Evolutionary conservation across 2,113 vertebrate species (phyloP).

Genomic region (western clawed frog (Xenopus tropicalis)): UCB_Xtro_10.0 CM004447.2:135763501-135764000

Average conservation of each 20-base stretch:
- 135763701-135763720: no score
- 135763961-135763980: conserved; percentile 41
- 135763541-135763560: no score
- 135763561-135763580: no score
- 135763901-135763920: conserved; percentile 39
- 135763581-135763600: no score
- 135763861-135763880: conserved; percentile 40
- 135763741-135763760: not conserved
- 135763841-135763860: conserved; percentile 41
- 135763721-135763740: not conserved
- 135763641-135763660: no score
- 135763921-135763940: conserved; percentile 46
- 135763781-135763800: conserved; percentile 16
- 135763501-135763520: no score
- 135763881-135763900: conserved; percentile 41
- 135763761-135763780: not conserved
- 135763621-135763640: no score
- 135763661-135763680: no score
- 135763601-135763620: no score
- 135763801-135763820: conserved; percentile 22
- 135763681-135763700: no score
- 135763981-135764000: conserved; percentile 39
- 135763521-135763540: no score
- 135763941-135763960: conserved; percentile 35
- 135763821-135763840: conserved; percentile 24